Percentiles rank a stretch among this genome's conserved stretches.
Evolutionary conservation across 2,113 vertebrate genomes (phyloP).

Genomic region (Entelurus aequoreus): DNA sequence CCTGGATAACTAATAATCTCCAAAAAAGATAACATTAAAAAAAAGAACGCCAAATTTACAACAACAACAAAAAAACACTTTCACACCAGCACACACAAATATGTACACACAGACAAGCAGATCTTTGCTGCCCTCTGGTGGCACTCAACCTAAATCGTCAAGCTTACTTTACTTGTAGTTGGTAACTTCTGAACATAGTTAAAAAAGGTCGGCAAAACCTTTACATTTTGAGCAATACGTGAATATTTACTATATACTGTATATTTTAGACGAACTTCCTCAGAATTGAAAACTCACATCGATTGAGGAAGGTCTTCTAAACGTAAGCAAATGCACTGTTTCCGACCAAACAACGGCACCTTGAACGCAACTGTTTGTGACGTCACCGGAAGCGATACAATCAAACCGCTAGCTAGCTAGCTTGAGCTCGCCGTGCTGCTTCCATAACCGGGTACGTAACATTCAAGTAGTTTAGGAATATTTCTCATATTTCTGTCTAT

Average conservation of each 20-base stretch:
- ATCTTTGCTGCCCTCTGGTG: constrained; percentile 48
- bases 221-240: neutral
- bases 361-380: neutral
- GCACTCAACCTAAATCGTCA: neutral
- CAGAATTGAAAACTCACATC: neutral
- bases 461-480: neutral
- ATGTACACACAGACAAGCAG: neutral
- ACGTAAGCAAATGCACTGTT: rapidly evolving
- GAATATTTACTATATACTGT: neutral
- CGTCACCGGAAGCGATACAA: constrained; percentile 8
- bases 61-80: neutral
- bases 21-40: neutral
- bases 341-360: constrained; percentile 17
- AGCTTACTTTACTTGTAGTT: neutral
- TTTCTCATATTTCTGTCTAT: neutral
- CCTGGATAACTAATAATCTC: too few relatives aligned
- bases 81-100: neutral
- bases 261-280: neutral
- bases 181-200: too few relatives aligned
- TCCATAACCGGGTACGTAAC: neutral
- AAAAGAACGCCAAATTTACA: neutral
- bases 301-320: too few relatives aligned
- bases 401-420: constrained; percentile 1
- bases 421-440: neutral
- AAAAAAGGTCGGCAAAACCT: too few relatives aligned